Evolutionary conservation across 1,140 invertebrate species (phyloP), one percentile per base, ranked within the genome.

Genomic region (Neodiprion fabricii): DNA sequence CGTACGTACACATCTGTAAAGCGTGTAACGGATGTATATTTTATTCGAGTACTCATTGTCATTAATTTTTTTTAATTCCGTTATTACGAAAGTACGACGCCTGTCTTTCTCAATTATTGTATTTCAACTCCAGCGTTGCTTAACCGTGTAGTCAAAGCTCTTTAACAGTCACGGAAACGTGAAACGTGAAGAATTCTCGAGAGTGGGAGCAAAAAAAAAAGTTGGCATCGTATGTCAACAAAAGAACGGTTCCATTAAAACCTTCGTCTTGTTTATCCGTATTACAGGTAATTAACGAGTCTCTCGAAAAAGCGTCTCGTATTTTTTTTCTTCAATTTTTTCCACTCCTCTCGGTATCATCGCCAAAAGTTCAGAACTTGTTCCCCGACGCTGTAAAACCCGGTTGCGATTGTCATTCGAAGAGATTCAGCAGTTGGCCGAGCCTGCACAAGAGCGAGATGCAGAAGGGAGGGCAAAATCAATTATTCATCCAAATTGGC

Each of bases 401-500:
- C 23, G n/a, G 28, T n/a, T 17, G 50, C 53, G 79, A 82, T 82
- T 82, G 79, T 82, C 80, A 80, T 82, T 82, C 77, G 80, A 80
- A 80, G 75, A 79, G 77, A 74, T 80, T 74, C 74, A 75, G 79
- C 73, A 50, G 77, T 72, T 72, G 77, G 74, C 78, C 12, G 68
- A 17, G 68, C 12, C 14, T n/a, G 23, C 12, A 28, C 78, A 81
- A 74, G 76, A 79, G 73, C 72, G 76, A 79, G 81, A 77, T 81
- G 75, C 71, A 21, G 61, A 49, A 68, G 74, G 77, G 77, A 76
- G 78, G 82, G 83, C 78, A 76, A 86, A 88, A 89, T 89, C 87
- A 89, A 88, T 89, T 89, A 89, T 89, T 89, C 86, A 89, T 88
- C 81, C 82, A 85, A 85, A 89, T 89, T 87, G 86, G 84, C 79